Conservation (phyloP, 2,888 invertebrate genomes). For the Xestia c-nigrum region DNA sequence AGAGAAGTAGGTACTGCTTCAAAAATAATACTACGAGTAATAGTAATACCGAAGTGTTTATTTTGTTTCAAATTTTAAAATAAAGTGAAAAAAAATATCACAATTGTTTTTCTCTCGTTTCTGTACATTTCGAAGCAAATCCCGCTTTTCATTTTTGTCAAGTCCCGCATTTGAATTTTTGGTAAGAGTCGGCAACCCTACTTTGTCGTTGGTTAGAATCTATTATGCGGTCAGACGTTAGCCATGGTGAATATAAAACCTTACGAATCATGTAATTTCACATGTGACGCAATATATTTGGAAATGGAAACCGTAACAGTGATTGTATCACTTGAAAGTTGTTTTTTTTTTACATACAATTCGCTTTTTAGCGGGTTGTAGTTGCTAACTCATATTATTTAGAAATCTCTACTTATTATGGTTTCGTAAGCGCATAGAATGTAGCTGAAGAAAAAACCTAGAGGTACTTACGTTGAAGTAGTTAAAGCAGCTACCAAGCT, state of each 20-base stretch:
- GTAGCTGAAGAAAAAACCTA: slow-evolving; percentile 24
- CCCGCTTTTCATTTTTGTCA: neutral
- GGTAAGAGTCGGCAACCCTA: neutral
- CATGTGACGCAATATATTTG: slow-evolving; percentile 59
- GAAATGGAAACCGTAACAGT: slow-evolving; percentile 49
- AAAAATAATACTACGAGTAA: neutral
- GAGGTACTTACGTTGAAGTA: slow-evolving; percentile 27
- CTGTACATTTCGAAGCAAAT: neutral
- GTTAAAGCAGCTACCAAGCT: neutral
- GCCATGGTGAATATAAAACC: slow-evolving; percentile 59
- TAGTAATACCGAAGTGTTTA: neutral
- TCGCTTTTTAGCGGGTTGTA: slow-evolving; percentile 8
- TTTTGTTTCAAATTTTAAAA: neutral
- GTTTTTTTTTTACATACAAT: slow-evolving; percentile 27
- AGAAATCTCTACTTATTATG: slow-evolving; percentile 35
- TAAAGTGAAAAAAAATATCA: neutral
- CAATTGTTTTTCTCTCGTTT: neutral
- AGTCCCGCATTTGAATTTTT: neutral
- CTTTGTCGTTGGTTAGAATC: slow-evolving; percentile 76
- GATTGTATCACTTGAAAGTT: slow-evolving; percentile 54
- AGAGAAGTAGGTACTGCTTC: neutral
- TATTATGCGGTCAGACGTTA: slow-evolving; percentile 69
- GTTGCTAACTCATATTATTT: slow-evolving; percentile 25
- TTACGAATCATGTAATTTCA: slow-evolving; percentile 45
- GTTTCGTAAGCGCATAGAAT: slow-evolving; percentile 34